Base-by-base conservation (phyloP, 2,888 invertebrate species). In the Clostera curtula region DNA sequence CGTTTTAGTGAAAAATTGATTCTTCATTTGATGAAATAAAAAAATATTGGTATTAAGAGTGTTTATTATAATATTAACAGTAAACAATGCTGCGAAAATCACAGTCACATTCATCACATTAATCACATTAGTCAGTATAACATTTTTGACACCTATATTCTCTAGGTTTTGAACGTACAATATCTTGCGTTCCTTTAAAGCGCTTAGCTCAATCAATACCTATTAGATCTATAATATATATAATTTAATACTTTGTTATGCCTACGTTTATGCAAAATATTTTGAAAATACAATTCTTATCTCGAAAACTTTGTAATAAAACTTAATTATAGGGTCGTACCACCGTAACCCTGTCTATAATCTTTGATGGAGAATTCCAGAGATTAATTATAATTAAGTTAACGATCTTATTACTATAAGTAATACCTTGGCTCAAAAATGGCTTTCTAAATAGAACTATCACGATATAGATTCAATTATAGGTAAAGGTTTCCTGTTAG, bases 381-480 rank as follows among this genome's bases (percentile, higher is more conserved):
- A 56, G 47, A 64, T 65, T 67, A 67, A 68, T 68, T 62, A 58
- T 65, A 64, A 68, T 69, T 65, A 67, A 58, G 51, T 47, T 55
- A 62, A 58, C 56, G 56, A 59, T 45, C 65, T 59, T 37, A 68
- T 68, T 67, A 65, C 56, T 66, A 66, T 66, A 67, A 34, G 50
- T 69, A 70, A 70, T 70, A 51, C 44, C 52, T 65, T 44, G 54
- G 54, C 55, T 46, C 43, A 29, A 36, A 36, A 29, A 35, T 41
- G 41, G 44, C 47, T 44, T 42, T 41, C 43, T 39, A 49, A 49
- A 50, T 48, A 40, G 40, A 43, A 49, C 51, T 38, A 40, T 44
- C 33, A 22, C n/a, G 22, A 13, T 22, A 22, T 3, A 8, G 8
- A 15, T n/a, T 23, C n/a, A 15, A 12, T 14, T 23, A 12, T n/a